A percentile compares a stretch with the other conserved stretches of the same genome.
Conservation (phyloP, 23 tunicate genomes). For the Oikopleura vanhoeffeni region DNA sequence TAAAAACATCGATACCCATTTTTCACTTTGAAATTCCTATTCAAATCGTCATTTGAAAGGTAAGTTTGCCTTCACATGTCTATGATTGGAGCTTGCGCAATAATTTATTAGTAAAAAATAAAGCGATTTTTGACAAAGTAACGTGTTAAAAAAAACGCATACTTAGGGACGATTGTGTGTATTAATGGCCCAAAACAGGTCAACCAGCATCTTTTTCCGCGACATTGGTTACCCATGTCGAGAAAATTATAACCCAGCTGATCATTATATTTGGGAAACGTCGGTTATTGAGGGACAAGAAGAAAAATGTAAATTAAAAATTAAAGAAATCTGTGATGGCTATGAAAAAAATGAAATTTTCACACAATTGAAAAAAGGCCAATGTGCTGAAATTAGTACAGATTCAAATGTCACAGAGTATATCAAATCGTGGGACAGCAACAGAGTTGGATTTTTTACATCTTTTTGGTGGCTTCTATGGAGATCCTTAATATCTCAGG, state of each 20-base stretch:
- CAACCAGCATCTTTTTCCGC: too few relatives aligned
- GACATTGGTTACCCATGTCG: constrained; percentile 39
- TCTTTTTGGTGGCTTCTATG: background rate
- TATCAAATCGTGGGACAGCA: background rate
- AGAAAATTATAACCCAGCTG: constrained; percentile 57
- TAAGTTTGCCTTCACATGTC: too few relatives aligned
- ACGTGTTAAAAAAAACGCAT: too few relatives aligned
- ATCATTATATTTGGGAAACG: constrained; percentile 47
- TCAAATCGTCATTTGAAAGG: too few relatives aligned
- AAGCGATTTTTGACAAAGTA: too few relatives aligned
- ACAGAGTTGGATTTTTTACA: background rate
- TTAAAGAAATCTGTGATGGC: constrained; percentile 20
- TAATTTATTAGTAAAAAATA: too few relatives aligned
- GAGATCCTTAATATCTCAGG: background rate
- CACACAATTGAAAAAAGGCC: background rate
- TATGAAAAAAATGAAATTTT: background rate
- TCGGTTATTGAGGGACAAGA: constrained; percentile 39
- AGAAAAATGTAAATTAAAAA: constrained; percentile 29
- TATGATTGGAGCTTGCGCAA: too few relatives aligned
- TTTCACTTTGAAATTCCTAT: too few relatives aligned
- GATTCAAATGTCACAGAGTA: background rate
- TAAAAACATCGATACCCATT: too few relatives aligned
- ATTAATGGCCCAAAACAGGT: too few relatives aligned
- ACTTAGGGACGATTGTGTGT: background rate
- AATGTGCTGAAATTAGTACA: background rate